Base-by-base conservation (phyloP, 92 coral and sea anemone genomes). In the Bergia puertoricense region DNA sequence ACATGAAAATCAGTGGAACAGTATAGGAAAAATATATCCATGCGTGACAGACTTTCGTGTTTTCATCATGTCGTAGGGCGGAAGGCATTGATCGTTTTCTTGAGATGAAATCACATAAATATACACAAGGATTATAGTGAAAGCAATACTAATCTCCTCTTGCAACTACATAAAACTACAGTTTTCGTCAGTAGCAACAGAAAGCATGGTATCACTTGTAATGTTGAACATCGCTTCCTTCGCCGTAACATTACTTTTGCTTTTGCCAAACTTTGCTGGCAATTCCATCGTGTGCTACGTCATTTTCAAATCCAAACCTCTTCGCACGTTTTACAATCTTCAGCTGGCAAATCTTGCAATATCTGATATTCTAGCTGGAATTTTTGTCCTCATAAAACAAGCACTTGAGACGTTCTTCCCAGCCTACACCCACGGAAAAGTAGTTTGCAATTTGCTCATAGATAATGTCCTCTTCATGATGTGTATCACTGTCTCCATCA, bases 221-320 rank as follows among this genome's bases (percentile, higher is more conserved):
- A 22, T 16, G 46, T 1, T 40, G 1, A 42, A 41, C 37, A 42
- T 23, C 23, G 30, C 44, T 7, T 76, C 80, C 3, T n/a, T 76
- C 5, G 51, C 54, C 5, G 80, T 76, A 16, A 76, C 80, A 16
- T 76, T 76, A 4, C 23, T 76, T 76, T 45, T 76, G 10, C 48
- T 76, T 15, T n/a, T 76, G 13, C 80, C 80, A 20, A 76, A 76
- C 38, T 76, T 76, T 76, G 54, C 9, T 43, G 80, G 80, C 3
- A 76, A 76, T 76, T 40, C 80, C 44, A 76, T 76, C 80, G 80
- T 76, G 22, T 76, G 80, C 23, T 76, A 76, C n/a, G 80, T 42
- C 30, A 76, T 76, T 18, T 40, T 76, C 80, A 76, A 76, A 45
- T 40, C 80, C 54, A 76, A 76, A 54, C 42, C 80, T 22, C 80